Base-by-base conservation (phyloP, 2,113 vertebrate genomes). In the Anguilla japonica region DNA sequence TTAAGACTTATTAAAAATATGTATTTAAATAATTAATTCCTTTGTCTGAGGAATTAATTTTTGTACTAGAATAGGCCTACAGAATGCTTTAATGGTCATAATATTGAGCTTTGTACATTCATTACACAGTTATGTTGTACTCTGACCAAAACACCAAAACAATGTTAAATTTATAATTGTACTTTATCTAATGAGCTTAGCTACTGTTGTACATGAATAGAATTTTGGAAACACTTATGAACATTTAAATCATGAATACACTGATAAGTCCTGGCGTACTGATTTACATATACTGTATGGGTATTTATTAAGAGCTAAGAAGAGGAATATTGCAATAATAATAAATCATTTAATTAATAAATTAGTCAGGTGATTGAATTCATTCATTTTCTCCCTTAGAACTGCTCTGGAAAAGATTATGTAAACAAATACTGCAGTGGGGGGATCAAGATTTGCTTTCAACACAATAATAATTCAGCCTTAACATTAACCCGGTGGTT, bases 251-350 rank as follows among this genome's bases (percentile, higher is more conserved):
- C 14, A 80, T 80, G 79, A 80, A 41, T 80, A 20, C 79, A 20
- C 79, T 80, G 18, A 40, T 41, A 80, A 80, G 79, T 29, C 29
- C 41, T 41, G 15, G 18, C 7, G 16, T 80, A 41, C 79, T 50
- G 43, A 82, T 82, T 82, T 82, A 41, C 41, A 82, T 82, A n/a
- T 57, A 57, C 11, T 83, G 82, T 83, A 57, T 83, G 82, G 11
- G 39, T 34, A 39, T 57, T 46, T n/a, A 53, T 82, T 41, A 82
- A 46, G 81, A 9, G 46, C 26, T 29, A 29, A 39, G 53, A 83
- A 57, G 15, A 83, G 29, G 41, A 60, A 41, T 40, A 18, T 15
- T 50, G 22, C n/a, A 53, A 53, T 20, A 82, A 82, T 34, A 82
- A 56, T 53, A 43, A 22, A 46, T 81, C 79, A 9, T 81, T 81